Evolutionary conservation across 2,888 invertebrate species (phyloP), one percentile per base, ranked within the genome.

Genomic region (Drosophila incognita): DNA sequence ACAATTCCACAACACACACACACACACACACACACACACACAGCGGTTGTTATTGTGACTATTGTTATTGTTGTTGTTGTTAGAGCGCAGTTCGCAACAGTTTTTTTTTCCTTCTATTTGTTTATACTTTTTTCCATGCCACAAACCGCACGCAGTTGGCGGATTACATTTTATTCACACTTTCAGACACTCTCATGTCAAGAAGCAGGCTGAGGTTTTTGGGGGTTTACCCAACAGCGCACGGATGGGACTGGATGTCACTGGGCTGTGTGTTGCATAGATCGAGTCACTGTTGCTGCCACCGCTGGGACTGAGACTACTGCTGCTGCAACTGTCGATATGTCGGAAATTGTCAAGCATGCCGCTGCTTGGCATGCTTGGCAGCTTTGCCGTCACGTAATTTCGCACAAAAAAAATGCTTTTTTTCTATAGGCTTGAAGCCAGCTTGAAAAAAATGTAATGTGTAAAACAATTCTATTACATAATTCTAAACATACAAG

Each of bases 261-360:
- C 15, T 15, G 24, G 52, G 46, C 13, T 33, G 31, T 53, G 52
- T 27, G n/a, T 40, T 46, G 58, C 29, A 38, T 57, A 64, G 57
- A 61, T 66, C 38, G 56, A 49, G 48, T 42, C 56, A 33, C 35
- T 53, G 51, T 27, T 35, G 48, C 35, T 38, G 53, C 38, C 21
- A 21, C 21, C 24, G 27, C 31, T 27, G 57, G 21, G 36, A 15
- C 36, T 15, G 38, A 15, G 6, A 7, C 51, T 33, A 11, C 15
- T 33, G 49, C 70, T 40, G 70, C 51, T 80, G 79, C 77, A 78
- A 70, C 76, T 86, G 81, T 83, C 90, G 75, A 86, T 83, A 69
- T 81, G 86, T 86, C 86, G 86, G 90, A 86, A 90, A 76, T 76
- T 88, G 90, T 90, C 90, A 76, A 75, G 73, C 74, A 81, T 61